phyloP scores from a whole-genome alignment of 1,140 invertebrate genomes.

The Aricia agestis region DNA sequence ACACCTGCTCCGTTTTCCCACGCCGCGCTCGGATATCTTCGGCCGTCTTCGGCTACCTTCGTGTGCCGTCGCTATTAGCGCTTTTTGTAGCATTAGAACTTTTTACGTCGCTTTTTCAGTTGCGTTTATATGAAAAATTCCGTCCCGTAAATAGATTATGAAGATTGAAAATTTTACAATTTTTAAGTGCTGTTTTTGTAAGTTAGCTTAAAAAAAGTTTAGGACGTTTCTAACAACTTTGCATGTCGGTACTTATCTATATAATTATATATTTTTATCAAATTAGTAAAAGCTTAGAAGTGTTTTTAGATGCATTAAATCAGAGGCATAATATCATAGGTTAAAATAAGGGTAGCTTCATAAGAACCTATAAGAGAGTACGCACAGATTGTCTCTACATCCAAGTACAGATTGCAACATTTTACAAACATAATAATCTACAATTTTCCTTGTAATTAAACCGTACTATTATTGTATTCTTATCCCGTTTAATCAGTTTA shows the following conservation, averaged over 20 bases:
- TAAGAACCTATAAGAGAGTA: no score
- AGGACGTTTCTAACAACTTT: no score
- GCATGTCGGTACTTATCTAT: no score
- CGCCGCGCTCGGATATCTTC: slow-evolving; percentile 56
- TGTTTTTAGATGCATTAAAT: no score
- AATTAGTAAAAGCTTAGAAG: no score
- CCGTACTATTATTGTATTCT: background rate
- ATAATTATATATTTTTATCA: no score
- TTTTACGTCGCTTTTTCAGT: background rate
- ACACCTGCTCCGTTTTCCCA: slow-evolving; percentile 73
- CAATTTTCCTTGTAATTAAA: no score
- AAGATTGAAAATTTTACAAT: background rate
- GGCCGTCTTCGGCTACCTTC: slow-evolving; percentile 46
- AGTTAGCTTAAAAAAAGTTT: background rate
- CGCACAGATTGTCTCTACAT: no score
- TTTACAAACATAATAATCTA: no score
- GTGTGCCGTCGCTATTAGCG: slow-evolving; percentile 26
- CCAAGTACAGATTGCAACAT: no score
- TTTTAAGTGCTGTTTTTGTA: background rate
- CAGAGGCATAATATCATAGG: no score
- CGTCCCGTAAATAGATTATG: background rate
- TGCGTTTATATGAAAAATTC: background rate
- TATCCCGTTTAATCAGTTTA: slow-evolving; percentile 8
- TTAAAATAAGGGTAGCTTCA: no score
- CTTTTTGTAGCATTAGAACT: background rate